Conservation (phyloP, 2,888 invertebrate genomes). For the Bruchidius siliquastri region DNA sequence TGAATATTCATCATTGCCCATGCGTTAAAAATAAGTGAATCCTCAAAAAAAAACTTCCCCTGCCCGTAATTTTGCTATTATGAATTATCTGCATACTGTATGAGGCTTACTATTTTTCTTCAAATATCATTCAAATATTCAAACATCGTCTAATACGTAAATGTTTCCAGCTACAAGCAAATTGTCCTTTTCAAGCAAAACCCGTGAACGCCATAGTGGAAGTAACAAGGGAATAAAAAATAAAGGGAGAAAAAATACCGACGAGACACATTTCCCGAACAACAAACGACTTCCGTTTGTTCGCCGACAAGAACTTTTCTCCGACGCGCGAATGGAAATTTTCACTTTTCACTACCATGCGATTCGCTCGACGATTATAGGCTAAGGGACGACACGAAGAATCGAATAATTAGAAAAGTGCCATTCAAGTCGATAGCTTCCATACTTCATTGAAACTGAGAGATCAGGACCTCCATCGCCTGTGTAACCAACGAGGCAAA, state of each 20-base stretch:
- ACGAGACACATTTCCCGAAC: background rate
- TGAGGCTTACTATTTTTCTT: background rate
- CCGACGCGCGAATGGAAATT: constrained; percentile 1
- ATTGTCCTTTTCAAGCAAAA: background rate
- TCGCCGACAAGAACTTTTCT: background rate
- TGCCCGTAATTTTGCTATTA: too few relatives aligned
- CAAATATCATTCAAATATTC: background rate
- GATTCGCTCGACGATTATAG: background rate
- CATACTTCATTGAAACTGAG: too few relatives aligned
- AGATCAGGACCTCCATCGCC: too few relatives aligned
- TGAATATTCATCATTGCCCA: too few relatives aligned
- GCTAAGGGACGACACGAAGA: background rate
- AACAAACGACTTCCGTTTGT: background rate
- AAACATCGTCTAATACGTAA: background rate
- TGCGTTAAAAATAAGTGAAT: too few relatives aligned
- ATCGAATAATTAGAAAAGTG: too few relatives aligned
- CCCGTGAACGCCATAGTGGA: background rate
- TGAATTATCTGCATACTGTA: too few relatives aligned
- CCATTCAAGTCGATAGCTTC: too few relatives aligned
- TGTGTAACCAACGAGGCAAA: too few relatives aligned
- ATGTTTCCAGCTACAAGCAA: background rate
- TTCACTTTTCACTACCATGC: background rate
- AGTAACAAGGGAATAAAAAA: background rate
- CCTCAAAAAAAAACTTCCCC: too few relatives aligned
- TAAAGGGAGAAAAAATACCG: background rate